These are phyloP conservation scores for Actinopyga echinites DNA, from an alignment of 53 echinoderm and acorn worm genomes.

Conservation along the genomic window DNA sequence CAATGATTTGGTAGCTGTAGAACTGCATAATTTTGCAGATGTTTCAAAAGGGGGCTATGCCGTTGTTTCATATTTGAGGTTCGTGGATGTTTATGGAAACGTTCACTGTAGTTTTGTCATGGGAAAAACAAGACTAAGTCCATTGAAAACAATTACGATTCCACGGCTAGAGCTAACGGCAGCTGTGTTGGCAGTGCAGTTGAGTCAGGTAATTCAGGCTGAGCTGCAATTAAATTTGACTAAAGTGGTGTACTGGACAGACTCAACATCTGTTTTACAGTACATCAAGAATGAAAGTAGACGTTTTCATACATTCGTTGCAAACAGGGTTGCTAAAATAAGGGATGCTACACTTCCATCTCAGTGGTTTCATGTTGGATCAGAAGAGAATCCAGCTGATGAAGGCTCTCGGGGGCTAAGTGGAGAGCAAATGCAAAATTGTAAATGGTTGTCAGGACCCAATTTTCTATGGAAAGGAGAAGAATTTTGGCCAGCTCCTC, in stretches of 20 bases:
- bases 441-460: slow-evolving; percentile 62
- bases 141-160: slow-evolving; percentile 53
- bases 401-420: slow-evolving; percentile 60
- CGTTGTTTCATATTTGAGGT: slow-evolving; percentile 56
- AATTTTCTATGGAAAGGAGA: slow-evolving; percentile 56
- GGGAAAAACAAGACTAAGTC: slow-evolving; percentile 62
- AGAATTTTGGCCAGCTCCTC: slow-evolving; percentile 51
- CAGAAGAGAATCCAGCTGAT: slow-evolving; percentile 62
- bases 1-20: neutral
- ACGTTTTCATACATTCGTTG: slow-evolving; percentile 68
- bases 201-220: slow-evolving; percentile 13
- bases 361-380: slow-evolving; percentile 61
- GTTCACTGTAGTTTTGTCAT: slow-evolving; percentile 59
- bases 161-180: slow-evolving; percentile 65
- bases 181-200: slow-evolving; percentile 53
- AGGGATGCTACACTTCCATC: slow-evolving; percentile 23
- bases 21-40: slow-evolving; percentile 58
- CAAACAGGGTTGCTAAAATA: slow-evolving; percentile 62
- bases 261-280: slow-evolving; percentile 53
- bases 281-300: slow-evolving; percentile 59
- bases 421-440: slow-evolving; percentile 25
- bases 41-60: slow-evolving; percentile 61
- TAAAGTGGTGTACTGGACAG: slow-evolving; percentile 51
- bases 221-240: slow-evolving; percentile 36
- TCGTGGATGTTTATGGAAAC: neutral